A percentile compares a stretch with the other conserved stretches of the same genome.
phyloP scores from a whole-genome alignment of 2,113 vertebrate genomes.

The Corythornis cristatus region DNA sequence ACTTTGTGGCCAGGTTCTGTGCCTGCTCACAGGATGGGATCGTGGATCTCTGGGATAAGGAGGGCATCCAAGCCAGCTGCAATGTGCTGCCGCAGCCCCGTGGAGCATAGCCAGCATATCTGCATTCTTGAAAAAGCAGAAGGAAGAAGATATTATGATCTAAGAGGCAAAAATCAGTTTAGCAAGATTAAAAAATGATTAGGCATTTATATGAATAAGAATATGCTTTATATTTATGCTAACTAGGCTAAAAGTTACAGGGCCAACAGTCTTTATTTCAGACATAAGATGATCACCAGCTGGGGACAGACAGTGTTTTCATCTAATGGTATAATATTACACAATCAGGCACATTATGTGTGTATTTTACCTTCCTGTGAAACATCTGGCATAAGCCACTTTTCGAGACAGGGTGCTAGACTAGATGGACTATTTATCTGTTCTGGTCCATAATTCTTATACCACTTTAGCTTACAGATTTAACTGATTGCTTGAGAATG shows the following conservation, averaged over 20 bases:
- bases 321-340: neutral
- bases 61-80: accelerated
- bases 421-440: constrained; percentile 44
- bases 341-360: constrained; percentile 49
- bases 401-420: constrained; percentile 21
- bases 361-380: constrained; percentile 35
- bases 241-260: constrained; percentile 58
- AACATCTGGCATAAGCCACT: constrained; percentile 54
- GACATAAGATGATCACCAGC: constrained; percentile 37
- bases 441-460: constrained; percentile 10
- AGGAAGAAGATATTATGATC: neutral
- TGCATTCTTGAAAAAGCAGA: neutral
- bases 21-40: accelerated
- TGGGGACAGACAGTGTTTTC: constrained; percentile 28
- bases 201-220: constrained; percentile 43
- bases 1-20: accelerated
- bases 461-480: constrained; percentile 7
- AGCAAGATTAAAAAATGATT: neutral
- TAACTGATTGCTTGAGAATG: constrained; percentile 18
- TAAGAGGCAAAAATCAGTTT: constrained; percentile 20
- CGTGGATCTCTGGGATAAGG: neutral
- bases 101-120: neutral
- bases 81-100: neutral
- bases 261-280: constrained; percentile 42
- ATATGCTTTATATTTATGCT: constrained; percentile 33